These are phyloP conservation scores for Caenorhabditis sinica DNA, from an alignment of 2,888 invertebrate species.

Conservation along the genomic window DNA sequence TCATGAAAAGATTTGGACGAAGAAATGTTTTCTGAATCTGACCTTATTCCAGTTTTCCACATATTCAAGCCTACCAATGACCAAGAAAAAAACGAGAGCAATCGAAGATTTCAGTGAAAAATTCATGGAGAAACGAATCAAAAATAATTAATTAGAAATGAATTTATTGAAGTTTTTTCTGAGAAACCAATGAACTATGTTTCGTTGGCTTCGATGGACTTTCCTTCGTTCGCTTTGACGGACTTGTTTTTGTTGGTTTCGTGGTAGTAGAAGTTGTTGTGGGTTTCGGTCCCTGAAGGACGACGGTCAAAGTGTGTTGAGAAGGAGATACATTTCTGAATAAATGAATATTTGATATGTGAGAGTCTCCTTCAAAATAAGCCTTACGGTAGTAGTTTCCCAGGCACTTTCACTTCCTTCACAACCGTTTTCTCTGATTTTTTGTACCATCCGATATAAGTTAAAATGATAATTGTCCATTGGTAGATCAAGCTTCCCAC, in stretches of 20 bases:
- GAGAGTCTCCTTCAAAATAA: not conserved
- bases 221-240: not conserved
- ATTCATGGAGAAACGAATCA: slow-evolving; percentile 6
- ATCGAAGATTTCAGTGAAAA: not conserved
- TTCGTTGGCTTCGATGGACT: not conserved
- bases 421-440: slow-evolving; percentile 8
- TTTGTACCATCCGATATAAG: slow-evolving; percentile 22
- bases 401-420: slow-evolving; percentile 15
- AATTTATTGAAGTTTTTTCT: slow-evolving; percentile 20
- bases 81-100: not conserved
- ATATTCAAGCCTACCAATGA: not conserved
- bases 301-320: slow-evolving; percentile 32
- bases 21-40: not conserved
- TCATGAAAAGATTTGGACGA: slow-evolving; percentile 4
- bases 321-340: slow-evolving; percentile 38
- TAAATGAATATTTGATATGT: not conserved
- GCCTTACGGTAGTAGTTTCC: not conserved
- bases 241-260: slow-evolving; percentile 1
- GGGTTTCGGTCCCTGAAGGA: not conserved
- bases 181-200: not conserved
- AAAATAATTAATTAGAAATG: slow-evolving; percentile 1
- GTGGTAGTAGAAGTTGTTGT: not conserved
- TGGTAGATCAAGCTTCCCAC: slow-evolving; percentile 13
- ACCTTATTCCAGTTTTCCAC: no score
- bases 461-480: slow-evolving; percentile 10